Base-by-base conservation (phyloP, 2,888 invertebrate species). In the Eurytoma californica region DNA sequence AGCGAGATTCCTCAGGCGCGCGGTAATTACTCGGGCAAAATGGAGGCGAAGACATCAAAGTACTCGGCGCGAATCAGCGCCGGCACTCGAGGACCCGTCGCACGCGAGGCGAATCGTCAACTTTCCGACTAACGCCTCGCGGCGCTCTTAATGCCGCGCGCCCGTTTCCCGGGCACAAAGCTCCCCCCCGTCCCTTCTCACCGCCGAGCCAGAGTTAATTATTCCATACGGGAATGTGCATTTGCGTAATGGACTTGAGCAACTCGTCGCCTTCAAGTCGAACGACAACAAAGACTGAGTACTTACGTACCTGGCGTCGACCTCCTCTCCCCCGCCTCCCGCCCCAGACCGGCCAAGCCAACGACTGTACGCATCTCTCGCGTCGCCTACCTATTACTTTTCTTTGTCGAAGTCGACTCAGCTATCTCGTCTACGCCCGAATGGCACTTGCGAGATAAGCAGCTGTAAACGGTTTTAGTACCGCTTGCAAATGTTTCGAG, bases 201-300 rank as follows among this genome's bases (percentile, higher is more conserved):
- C 9, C 39, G 28, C 49, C 53, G 30, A 13, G 5, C 66, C 14
- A 12, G 28, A 68, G 67, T 72, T 79, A 80, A 82, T 79, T 81
- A 82, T 82, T 82, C 80, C 74, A 76, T 66, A 77, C 53, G 74
- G 72, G 77, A 77, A 78, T 80, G 79, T 70, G 75, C 79, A 82
- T 77, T 80, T 80, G 74, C 79, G 72, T 82, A 82, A 82, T 82
- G 80, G 79, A 81, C 74, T 82, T 55, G 82, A 75, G 72, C 51
- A 51, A 72, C 72, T 47, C 72, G 67, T 68, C 7, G n/a, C 63
- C 39, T 75, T 75, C 16, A 61, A 76, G 68, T 76, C 39, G 51
- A 69, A 55, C 55, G 72, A 72, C 63, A 72, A 77, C 76, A 65
- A 63, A 74, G 70, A 55, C 66, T 39, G 30, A 49, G 66, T 39